Evolutionary conservation across 1,140 invertebrate genomes (phyloP).

Genomic region (Belonocnema kinseyi): DNA sequence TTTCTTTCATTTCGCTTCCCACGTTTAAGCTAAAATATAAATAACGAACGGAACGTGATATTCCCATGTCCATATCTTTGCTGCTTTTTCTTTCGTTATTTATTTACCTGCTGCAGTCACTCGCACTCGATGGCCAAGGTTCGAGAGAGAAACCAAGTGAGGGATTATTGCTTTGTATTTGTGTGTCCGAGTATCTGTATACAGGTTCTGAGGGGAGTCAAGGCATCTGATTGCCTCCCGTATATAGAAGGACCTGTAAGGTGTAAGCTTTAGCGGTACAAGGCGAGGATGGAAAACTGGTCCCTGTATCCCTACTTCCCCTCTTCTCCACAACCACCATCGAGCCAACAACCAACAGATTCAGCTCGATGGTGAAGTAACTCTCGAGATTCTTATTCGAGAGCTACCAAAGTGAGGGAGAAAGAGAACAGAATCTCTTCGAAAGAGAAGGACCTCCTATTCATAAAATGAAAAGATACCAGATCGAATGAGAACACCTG

Average conservation of each 20-base stretch:
- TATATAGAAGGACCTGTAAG: constrained; percentile 27
- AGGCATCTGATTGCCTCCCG: constrained; percentile 23
- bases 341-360: neutral
- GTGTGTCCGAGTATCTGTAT: neutral
- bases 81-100: constrained; percentile 8
- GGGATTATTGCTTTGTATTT: neutral
- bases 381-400: too few relatives aligned
- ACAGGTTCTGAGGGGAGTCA: constrained; percentile 12
- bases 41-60: constrained; percentile 14
- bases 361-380: too few relatives aligned
- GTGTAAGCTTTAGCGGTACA: constrained; percentile 22
- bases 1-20: neutral
- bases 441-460: neutral
- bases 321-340: neutral
- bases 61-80: constrained; percentile 10
- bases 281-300: constrained; percentile 30
- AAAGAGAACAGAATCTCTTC: neutral
- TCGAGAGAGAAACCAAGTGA: constrained; percentile 29
- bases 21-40: neutral
- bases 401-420: neutral
- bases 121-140: neutral
- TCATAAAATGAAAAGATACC: constrained; percentile 11
- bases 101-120: neutral
- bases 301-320: constrained; percentile 5
- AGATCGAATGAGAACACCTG: constrained; percentile 28